These are phyloP conservation scores for Beris morrisii DNA, from an alignment of 2,888 invertebrate genomes.

Conservation along the genomic window DNA sequence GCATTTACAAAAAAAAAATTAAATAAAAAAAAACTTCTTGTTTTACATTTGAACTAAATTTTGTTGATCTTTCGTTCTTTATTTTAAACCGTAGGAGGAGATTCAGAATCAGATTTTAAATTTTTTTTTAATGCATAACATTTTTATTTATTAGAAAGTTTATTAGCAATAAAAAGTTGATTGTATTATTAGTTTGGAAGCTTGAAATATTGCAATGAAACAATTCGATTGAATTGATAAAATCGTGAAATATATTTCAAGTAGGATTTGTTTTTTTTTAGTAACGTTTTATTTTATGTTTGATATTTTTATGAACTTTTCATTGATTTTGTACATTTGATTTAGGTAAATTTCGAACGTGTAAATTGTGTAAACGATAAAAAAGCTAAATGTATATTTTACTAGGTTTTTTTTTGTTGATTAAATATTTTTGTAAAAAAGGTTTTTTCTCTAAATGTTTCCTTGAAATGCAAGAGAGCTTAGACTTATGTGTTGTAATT, in stretches of 20 bases:
- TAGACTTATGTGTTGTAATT: too few relatives aligned
- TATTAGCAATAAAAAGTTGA: constrained; percentile 6
- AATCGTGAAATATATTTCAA: not conserved
- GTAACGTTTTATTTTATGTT: too few relatives aligned
- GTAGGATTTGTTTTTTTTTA: too few relatives aligned
- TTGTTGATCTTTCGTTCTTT: not conserved
- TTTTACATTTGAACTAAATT: not conserved
- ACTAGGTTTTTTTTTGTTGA: too few relatives aligned
- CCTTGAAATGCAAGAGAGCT: too few relatives aligned
- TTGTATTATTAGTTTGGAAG: constrained; percentile 11
- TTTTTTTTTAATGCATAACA: not conserved
- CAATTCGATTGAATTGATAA: not conserved
- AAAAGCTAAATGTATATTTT: constrained; percentile 16
- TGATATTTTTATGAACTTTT: too few relatives aligned
- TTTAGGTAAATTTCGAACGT: too few relatives aligned
- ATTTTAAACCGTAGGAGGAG: constrained; percentile 9
- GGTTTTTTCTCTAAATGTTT: too few relatives aligned
- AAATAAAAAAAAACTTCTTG: not conserved
- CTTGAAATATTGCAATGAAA: constrained; percentile 1
- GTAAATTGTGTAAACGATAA: constrained; percentile 15
- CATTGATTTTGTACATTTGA: not conserved
- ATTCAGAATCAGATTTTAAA: constrained; percentile 2
- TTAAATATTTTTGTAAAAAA: too few relatives aligned
- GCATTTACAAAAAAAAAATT: not conserved
- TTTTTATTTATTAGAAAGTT: constrained; percentile 2